Conservation (phyloP, 2,113 vertebrate species). For the Tachysurus vachellii region DNA sequence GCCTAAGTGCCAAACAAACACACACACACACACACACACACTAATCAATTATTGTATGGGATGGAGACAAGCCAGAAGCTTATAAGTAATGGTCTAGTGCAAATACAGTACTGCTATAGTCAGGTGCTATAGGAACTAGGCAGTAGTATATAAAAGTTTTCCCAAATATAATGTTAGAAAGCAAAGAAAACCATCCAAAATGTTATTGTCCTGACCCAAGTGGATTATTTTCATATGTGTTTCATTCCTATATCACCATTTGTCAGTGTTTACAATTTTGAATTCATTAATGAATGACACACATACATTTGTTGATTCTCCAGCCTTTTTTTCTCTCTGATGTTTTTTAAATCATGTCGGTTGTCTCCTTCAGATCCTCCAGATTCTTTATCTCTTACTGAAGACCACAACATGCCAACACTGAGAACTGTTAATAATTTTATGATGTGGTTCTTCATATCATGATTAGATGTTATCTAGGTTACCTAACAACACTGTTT, state of each 20-base stretch:
- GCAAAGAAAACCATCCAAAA: not conserved
- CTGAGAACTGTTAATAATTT: not conserved
- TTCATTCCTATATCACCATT: not conserved
- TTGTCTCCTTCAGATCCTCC: not conserved
- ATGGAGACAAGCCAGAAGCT: not conserved
- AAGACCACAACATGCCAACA: not conserved
- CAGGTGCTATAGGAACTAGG: not conserved
- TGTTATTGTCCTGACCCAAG: too few relatives aligned
- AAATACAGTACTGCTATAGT: not conserved
- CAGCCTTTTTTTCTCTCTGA: not conserved
- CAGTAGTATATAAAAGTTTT: not conserved
- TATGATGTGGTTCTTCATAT: not conserved
- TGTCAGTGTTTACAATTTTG: not conserved
- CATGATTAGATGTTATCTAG: not conserved
- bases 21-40: constrained; percentile 5
- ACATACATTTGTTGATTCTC: not conserved
- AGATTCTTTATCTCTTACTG: not conserved
- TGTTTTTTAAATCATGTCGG: not conserved
- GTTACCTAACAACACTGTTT: not conserved
- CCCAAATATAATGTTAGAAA: not conserved
- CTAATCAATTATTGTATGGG: constrained; percentile 35
- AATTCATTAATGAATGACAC: not conserved
- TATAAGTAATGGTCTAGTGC: not conserved
- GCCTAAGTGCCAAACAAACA: not conserved
- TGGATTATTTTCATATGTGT: not conserved